A percentile compares a stretch with the other conserved stretches of the same genome.
phyloP scores from a whole-genome alignment of 35 echinoderm and acorn worm genomes.

The Diadema setosum region DNA sequence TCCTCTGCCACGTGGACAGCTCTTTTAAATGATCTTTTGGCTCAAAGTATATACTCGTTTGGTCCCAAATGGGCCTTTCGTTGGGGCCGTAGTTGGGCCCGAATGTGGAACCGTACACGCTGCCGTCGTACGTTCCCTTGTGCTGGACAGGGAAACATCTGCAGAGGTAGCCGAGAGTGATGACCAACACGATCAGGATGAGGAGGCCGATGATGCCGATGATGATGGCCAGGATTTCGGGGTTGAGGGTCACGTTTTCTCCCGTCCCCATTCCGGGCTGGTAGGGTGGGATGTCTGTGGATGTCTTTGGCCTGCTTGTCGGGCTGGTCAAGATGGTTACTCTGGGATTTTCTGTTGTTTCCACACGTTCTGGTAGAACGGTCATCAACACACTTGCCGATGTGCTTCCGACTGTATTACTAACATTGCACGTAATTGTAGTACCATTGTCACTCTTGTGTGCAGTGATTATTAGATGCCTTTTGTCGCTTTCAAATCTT shows the following conservation, averaged over 20 bases:
- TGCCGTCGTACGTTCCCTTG: neutral
- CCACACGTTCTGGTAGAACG: neutral
- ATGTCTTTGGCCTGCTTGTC: neutral
- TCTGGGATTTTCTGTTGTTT: conserved; percentile 2
- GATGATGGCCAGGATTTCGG: conserved; percentile 57
- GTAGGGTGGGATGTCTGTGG: neutral
- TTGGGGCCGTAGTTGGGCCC: conserved; percentile 52
- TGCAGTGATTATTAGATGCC: conserved; percentile 18
- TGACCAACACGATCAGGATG: conserved; percentile 58
- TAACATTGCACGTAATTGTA: conserved; percentile 60
- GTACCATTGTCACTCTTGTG: conserved; percentile 24
- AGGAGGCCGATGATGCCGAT: conserved; percentile 69
- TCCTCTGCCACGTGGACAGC: conserved; percentile 60
- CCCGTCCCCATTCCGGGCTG: neutral
- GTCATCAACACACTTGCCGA: neutral
- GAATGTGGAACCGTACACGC: conserved; percentile 4
- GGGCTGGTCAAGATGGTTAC: neutral
- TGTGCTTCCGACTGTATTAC: conserved; percentile 45
- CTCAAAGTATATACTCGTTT: conserved; percentile 91
- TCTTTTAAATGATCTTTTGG: conserved; percentile 75
- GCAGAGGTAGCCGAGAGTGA: conserved; percentile 41
- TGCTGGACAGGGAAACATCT: conserved; percentile 21
- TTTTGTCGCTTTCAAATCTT: neutral
- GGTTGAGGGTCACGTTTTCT: conserved; percentile 14
- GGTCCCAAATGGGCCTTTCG: conserved; percentile 57